Base-by-base conservation (phyloP, 2,113 vertebrate species). In the Stercorarius parasiticus region DNA sequence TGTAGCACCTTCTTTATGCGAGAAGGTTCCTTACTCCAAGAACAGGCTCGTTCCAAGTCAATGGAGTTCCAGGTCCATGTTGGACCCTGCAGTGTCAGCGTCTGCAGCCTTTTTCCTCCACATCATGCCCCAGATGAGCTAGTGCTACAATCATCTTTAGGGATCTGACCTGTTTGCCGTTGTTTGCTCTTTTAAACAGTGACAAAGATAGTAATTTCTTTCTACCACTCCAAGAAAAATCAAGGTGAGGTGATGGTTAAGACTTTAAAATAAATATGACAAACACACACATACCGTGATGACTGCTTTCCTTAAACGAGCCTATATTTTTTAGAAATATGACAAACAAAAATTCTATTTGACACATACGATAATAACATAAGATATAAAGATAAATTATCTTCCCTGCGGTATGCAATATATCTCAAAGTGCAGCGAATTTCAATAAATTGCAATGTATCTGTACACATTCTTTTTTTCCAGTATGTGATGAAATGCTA, bases 351-450 rank as follows among this genome's bases (percentile, higher is more conserved):
- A 89, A 58, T 73, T 92, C 62, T 76, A 11, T 83, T 90, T 86
- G 79, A 93, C 36, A 47, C 13, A 19, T 34, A 80, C 0, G 4
- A 87, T 85, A 90, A 91, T 93, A 90, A 82, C 4, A 23, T 36
- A 69, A 9, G 10, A 94, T 56, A 90, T 69, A 86, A 93, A 94
- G 93, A 90, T 78, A 95, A 86, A 82, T 91, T 72, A 73, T 82
- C 55, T 91, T 91, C 32, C 77, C 50, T 59, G 21, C 10, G 62
- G 26, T 40, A 78, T 62, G 26, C 38, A 91, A 89, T 90, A 42
- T 16, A 47, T 87, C 34, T 86, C 53, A 88, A 81, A 90, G 34
- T 27, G 18, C 22, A 69, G 36, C 45, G 58, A 67, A 78, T 94
- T 77, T 85, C 84, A 95, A 58, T 66, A 83, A 84, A 90, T 53